Conservation (phyloP, 2,797 vertebrate species). For the Periophthalmus magnuspinnatus region DNA sequence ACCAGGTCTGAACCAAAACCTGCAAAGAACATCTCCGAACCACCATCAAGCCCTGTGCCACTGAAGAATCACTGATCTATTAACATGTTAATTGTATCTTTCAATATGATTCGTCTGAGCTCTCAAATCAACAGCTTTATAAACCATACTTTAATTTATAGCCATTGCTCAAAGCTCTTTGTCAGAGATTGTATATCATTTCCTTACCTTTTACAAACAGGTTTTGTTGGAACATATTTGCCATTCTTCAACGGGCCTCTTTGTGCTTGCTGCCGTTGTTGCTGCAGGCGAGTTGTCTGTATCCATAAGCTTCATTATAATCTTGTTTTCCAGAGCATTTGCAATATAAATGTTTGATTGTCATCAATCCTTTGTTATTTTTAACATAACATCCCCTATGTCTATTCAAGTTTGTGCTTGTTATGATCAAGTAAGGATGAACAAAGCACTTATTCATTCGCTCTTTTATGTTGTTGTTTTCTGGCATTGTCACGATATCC, state of each 20-base stretch:
- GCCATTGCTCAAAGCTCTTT: background rate
- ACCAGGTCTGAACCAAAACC: background rate
- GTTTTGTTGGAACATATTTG: conserved; percentile 26
- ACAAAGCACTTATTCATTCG: background rate
- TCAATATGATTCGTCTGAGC: too few species aligned
- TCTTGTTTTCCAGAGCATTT: conserved; percentile 8
- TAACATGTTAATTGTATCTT: background rate
- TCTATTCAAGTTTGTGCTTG: conserved; percentile 1
- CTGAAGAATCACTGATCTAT: background rate
- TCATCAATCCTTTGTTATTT: background rate
- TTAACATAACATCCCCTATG: background rate
- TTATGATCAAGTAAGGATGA: background rate
- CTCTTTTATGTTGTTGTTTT: conserved; percentile 5
- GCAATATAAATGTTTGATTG: conserved; percentile 13
- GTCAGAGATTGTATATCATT: background rate
- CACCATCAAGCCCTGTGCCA: background rate
- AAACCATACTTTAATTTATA: background rate
- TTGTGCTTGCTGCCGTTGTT: conserved; percentile 35
- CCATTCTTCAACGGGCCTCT: conserved; percentile 1
- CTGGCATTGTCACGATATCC: too few species aligned
- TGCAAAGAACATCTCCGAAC: background rate
- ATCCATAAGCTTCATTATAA: background rate
- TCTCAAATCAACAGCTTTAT: background rate
- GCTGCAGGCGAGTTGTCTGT: conserved; percentile 13
- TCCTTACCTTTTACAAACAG: conserved; percentile 9